A percentile compares a stretch with the other conserved stretches of the same genome.
Conservation (phyloP, 2,888 invertebrate genomes). For the Quadroppia sp. region DNA sequence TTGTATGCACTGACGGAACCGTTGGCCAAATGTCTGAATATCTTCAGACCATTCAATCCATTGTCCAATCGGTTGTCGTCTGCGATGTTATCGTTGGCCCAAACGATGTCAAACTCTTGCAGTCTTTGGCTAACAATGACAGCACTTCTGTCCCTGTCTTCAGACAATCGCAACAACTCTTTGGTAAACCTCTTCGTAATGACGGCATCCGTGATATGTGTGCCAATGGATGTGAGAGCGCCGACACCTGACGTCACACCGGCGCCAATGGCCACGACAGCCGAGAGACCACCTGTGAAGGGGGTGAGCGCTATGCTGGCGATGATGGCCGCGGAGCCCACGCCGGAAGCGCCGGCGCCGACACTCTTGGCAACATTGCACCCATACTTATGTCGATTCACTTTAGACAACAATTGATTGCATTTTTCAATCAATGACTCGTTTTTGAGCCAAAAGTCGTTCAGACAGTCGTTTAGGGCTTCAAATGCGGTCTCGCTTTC, state of each 20-base stretch:
- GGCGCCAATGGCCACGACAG: background rate
- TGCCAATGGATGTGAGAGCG: background rate
- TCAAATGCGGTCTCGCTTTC: too few species aligned
- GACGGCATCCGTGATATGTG: background rate
- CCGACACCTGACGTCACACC: background rate
- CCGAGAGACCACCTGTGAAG: background rate
- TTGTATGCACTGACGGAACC: background rate
- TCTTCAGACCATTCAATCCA: background rate
- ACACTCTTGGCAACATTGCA: conserved; percentile 14
- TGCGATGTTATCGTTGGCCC: background rate
- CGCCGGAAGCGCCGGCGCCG: background rate
- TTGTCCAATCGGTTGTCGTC: background rate
- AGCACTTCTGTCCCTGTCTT: background rate
- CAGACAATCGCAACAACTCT: background rate
- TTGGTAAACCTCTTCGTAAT: background rate
- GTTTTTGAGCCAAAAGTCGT: background rate
- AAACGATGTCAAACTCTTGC: background rate
- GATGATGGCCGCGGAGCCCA: background rate
- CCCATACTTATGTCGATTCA: background rate
- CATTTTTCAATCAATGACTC: background rate
- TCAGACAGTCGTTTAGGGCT: background rate
- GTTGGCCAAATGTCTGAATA: background rate
- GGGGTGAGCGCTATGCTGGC: background rate
- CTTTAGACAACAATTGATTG: background rate
- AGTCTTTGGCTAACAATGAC: background rate